Base-by-base conservation (phyloP, 2,797 vertebrate genomes). In the Toxotes lorentzi region DNA sequence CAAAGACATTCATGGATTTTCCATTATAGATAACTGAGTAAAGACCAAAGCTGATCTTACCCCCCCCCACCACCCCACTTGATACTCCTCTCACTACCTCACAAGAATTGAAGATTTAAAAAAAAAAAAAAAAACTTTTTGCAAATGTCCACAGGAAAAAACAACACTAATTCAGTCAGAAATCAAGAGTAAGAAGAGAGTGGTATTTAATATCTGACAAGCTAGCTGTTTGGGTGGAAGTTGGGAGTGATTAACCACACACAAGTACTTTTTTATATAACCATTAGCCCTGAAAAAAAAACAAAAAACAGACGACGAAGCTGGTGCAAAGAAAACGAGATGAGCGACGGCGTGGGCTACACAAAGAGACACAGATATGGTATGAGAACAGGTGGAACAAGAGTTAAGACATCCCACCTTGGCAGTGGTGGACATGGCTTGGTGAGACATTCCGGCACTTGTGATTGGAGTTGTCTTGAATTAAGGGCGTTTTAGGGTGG, bases 401-500 rank as follows among this genome's bases (percentile, higher is more conserved):
- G 78, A 92, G 87, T 94, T 94, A 94, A 95, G 93, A 95, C 94
- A 86, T 90, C 89, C 92, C 93, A 92, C 91, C 79, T 19, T 53
- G 81, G 77, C 74, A 59, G 86, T 51, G 84, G 92, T 84, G 85
- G 92, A 91, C 90, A 91, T 94, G 93, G 94, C 93, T 94, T 94
- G 90, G 91, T 86, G 87, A 94, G 90, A 93, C 92, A 91, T 92
- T 95, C 92, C 89, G 94, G 95, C 94, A 95, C 95, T 95, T 95
- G 93, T 94, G 93, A 94, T 93, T 91, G 89, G 90, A 91, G 83
- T 70, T 89, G 89, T 92, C 73, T 93, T 82, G 65, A 86, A 89
- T 73, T 83, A 76, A 87, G 77, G 69, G 80, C 64, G 61, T 58
- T 60, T 70, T 24, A 50, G 77, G 88, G 80, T 67, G 85, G 67